Evolutionary conservation across 2,113 vertebrate species (phyloP), one percentile per base, ranked within the genome.

Genomic region (Alligator mississippiensis): DNA sequence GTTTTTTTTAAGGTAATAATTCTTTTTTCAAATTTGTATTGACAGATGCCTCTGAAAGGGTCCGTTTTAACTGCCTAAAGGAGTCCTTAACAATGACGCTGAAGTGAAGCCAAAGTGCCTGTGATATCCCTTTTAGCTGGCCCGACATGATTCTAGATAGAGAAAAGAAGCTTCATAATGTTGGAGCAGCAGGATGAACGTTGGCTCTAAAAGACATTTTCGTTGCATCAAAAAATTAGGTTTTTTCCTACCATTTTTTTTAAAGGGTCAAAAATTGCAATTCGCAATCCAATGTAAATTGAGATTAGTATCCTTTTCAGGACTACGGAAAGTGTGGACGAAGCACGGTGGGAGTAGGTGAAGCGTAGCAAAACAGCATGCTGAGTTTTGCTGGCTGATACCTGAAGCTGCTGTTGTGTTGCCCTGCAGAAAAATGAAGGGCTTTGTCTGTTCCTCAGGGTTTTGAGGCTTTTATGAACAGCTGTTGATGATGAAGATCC

Each of bases 381-480:
- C 17, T 16, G 15, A 14, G 11, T n/a, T 30, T 28, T 70, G 66
- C 18, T 5, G 30, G 66, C 66, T 21, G 11, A 6, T 22, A 4
- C 24, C 21, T 74, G 70, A 74, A 47, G 34, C 34, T 6, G 22
- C 64, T 68, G 7, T 68, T 68, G 3, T 1, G 19, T 3, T 5
- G 13, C 62, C 60, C 30, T n/a, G 19, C n/a, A 3, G 0, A 76
- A 2, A 6, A 6, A 38, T 61, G 82, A 34, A 75, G 18, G 12
- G 1, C 47, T 47, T 47, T 10, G 17, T 9, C 54, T 15, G 0
- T 27, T 2, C 0, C 19, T 1, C 5, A 6, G 4, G 47, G n/a
- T 2, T 13, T 19, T 19, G 13, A 1, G 2, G 4, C 11, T 14
- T 21, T 27, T 11, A 18, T 24, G 62, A 14, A 28, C 12, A 63